Percentiles rank a stretch among this genome's conserved stretches.
These are phyloP conservation scores for Corythornis madagascariensis DNA, from an alignment of 2,113 vertebrate genomes.

Conservation along the genomic window DNA sequence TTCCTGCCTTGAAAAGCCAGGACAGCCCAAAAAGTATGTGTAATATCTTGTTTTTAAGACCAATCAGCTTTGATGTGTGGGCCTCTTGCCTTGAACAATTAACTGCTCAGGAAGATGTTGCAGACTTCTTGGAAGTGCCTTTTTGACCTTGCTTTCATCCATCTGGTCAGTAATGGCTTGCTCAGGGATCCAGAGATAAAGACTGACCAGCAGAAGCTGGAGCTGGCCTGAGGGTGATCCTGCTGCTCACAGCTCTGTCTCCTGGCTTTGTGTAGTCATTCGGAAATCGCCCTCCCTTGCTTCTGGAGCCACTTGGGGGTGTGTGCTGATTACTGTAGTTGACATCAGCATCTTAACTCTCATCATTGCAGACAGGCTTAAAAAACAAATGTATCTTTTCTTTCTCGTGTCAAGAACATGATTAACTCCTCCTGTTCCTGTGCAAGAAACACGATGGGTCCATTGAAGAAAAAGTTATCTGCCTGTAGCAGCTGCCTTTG, in stretches of 20 bases:
- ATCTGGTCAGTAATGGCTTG: neutral
- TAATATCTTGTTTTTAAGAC: neutral
- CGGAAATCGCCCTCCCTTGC: neutral
- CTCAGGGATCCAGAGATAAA: neutral
- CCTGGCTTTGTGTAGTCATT: neutral
- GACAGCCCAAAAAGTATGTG: neutral
- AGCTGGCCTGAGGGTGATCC: neutral
- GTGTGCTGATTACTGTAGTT: neutral
- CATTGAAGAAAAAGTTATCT: neutral
- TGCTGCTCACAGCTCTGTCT: neutral
- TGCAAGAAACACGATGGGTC: neutral
- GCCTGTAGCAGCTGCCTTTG: constrained; percentile 5
- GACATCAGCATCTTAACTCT: neutral
- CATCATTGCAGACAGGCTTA: neutral
- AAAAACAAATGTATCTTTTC: neutral
- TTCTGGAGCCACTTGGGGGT: constrained; percentile 9
- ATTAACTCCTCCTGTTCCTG: constrained; percentile 40
- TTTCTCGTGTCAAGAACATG: neutral
- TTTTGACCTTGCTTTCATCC: constrained; percentile 18
- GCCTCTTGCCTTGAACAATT: neutral
- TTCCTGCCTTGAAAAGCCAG: neutral
- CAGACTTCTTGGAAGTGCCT: neutral
- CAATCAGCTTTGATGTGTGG: neutral
- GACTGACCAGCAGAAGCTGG: neutral
- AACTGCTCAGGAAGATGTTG: accelerated